These are phyloP conservation scores for Lycia hirtaria DNA, from an alignment of 2,888 invertebrate species.

Conservation along the genomic window DNA sequence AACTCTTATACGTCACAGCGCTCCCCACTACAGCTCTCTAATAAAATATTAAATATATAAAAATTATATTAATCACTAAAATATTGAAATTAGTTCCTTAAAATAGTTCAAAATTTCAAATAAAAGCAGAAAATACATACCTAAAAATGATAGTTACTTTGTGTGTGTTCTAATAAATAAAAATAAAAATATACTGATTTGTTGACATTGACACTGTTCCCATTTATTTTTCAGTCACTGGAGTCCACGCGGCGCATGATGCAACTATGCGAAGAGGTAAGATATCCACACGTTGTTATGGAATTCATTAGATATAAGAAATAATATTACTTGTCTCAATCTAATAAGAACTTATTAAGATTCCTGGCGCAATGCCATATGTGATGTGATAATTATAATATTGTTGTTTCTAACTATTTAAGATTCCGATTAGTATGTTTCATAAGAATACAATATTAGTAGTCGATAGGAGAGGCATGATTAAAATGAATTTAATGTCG, in stretches of 20 bases:
- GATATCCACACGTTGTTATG: slow-evolving; percentile 50
- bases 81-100: too few species aligned
- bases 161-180: too few species aligned
- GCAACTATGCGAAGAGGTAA: slow-evolving; percentile 96
- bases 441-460: slow-evolving; percentile 10
- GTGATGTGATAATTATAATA: slow-evolving; percentile 26
- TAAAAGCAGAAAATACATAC: too few species aligned
- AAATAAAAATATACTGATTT: too few species aligned
- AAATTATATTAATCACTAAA: too few species aligned
- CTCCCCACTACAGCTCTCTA: too few species aligned
- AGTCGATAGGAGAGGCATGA: slow-evolving; percentile 46
- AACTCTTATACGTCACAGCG: too few species aligned
- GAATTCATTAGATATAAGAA: slow-evolving; percentile 3
- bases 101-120: too few species aligned
- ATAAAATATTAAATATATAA: too few species aligned
- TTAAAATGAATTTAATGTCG: slow-evolving; percentile 49
- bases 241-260: slow-evolving; percentile 97
- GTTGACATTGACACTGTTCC: slow-evolving; percentile 15
- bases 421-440: too few species aligned
- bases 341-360: slow-evolving; percentile 14
- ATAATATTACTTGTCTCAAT: slow-evolving; percentile 3
- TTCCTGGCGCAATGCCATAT: slow-evolving; percentile 8
- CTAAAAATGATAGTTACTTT: too few species aligned
- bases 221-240: slow-evolving; percentile 90
- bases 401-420: too few species aligned